A percentile compares a stretch with the other conserved stretches of the same genome.
These are phyloP conservation scores for Cotesia vestalis DNA, from an alignment of 1,140 invertebrate species.

Conservation along the genomic window DNA sequence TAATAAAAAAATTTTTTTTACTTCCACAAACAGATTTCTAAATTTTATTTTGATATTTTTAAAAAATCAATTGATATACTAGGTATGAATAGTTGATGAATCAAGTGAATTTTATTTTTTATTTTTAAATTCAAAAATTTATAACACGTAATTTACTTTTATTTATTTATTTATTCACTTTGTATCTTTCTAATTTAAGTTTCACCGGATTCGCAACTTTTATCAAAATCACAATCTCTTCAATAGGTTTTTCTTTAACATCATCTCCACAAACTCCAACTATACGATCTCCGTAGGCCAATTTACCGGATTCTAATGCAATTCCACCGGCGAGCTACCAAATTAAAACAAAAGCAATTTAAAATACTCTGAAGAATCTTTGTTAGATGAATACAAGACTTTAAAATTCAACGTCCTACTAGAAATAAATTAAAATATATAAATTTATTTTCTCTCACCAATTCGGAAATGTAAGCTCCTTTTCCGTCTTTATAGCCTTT, in stretches of 20 bases:
- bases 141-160: background rate
- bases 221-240: conserved; percentile 70
- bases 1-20: too few relatives aligned
- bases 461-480: conserved; percentile 93
- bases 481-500: conserved; percentile 86
- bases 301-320: conserved; percentile 89
- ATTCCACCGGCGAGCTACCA: conserved; percentile 85
- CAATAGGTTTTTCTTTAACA: conserved; percentile 81
- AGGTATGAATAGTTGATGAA: too few relatives aligned
- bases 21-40: too few relatives aligned
- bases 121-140: too few relatives aligned
- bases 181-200: conserved; percentile 61
- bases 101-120: too few relatives aligned
- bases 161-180: conserved; percentile 30
- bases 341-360: too few relatives aligned
- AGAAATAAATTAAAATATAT: background rate
- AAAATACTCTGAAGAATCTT: too few relatives aligned
- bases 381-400: too few relatives aligned
- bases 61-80: too few relatives aligned
- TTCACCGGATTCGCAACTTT: conserved; percentile 61
- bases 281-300: conserved; percentile 93
- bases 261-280: conserved; percentile 90
- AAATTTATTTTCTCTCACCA: conserved; percentile 72
- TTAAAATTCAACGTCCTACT: background rate
- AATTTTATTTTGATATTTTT: too few relatives aligned